phyloP scores from a whole-genome alignment of 2,888 invertebrate genomes.

The Minunthozetes semirufus region DNA sequence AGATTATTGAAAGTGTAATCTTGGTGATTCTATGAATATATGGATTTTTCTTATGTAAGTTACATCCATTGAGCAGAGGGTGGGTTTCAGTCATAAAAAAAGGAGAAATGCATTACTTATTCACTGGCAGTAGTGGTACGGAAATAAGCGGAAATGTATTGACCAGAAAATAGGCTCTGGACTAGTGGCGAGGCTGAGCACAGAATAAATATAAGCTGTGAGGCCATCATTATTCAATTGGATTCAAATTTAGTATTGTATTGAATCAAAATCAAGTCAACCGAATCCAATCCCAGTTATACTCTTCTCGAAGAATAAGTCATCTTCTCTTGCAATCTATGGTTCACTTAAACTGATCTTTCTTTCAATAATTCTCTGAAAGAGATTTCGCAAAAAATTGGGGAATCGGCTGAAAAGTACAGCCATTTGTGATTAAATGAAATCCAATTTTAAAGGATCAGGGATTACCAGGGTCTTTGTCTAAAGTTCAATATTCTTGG shows the following conservation, averaged over 20 bases:
- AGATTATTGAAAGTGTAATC: too few species aligned
- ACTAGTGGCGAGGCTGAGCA: not conserved
- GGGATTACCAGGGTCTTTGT: too few species aligned
- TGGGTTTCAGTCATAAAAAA: not conserved
- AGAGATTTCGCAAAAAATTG: not conserved
- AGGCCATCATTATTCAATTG: not conserved
- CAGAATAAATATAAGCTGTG: not conserved
- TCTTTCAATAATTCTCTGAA: not conserved
- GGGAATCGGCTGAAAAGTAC: too few species aligned
- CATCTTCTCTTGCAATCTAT: not conserved
- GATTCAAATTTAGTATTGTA: not conserved
- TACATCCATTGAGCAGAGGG: not conserved
- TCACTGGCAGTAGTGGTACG: not conserved
- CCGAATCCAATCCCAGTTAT: not conserved
- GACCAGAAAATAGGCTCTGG: not conserved
- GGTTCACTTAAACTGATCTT: not conserved
- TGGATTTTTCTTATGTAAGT: too few species aligned
- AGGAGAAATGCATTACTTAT: not conserved
- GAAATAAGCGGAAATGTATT: conserved; percentile 12
- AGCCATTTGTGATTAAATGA: too few species aligned
- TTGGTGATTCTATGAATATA: too few species aligned
- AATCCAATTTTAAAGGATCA: too few species aligned
- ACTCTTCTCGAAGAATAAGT: not conserved
- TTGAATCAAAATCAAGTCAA: not conserved
- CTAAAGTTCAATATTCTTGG: too few species aligned